Evolutionary conservation across 2,797 vertebrate genomes (phyloP).

Genomic region (Cirrhinus molitorella): DNA sequence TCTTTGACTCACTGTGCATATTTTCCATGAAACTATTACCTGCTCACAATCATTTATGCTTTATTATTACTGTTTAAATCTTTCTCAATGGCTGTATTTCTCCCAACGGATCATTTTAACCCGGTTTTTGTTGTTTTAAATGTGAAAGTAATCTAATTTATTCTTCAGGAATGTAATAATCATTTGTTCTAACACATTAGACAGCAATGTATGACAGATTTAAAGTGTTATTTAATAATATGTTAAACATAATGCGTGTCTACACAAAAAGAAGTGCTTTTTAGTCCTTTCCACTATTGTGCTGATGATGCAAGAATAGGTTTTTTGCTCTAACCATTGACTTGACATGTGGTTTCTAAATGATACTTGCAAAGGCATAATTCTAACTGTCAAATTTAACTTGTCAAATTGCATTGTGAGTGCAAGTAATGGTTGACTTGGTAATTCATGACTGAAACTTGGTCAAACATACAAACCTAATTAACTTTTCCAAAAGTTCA

Average conservation of each 20-base stretch:
- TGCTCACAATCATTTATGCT: not conserved
- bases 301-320: conserved; percentile 44
- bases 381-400: conserved; percentile 40
- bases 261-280: not conserved
- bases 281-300: not conserved
- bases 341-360: conserved; percentile 43
- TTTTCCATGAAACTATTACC: conserved; percentile 4
- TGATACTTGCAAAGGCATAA: conserved; percentile 50
- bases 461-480: not conserved
- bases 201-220: not conserved
- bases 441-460: not conserved
- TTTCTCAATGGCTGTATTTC: not conserved
- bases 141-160: not conserved
- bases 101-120: not conserved
- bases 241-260: not conserved
- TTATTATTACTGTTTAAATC: not conserved
- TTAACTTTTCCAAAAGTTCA: not conserved
- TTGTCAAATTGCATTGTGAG: conserved; percentile 21
- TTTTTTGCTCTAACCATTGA: conserved; percentile 37
- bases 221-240: not conserved
- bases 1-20: not conserved
- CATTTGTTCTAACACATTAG: not conserved
- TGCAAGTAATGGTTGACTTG: not conserved
- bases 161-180: not conserved
- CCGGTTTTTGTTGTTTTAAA: not conserved